phyloP scores from a whole-genome alignment of 2,888 invertebrate species.

The Sturmia bella region DNA sequence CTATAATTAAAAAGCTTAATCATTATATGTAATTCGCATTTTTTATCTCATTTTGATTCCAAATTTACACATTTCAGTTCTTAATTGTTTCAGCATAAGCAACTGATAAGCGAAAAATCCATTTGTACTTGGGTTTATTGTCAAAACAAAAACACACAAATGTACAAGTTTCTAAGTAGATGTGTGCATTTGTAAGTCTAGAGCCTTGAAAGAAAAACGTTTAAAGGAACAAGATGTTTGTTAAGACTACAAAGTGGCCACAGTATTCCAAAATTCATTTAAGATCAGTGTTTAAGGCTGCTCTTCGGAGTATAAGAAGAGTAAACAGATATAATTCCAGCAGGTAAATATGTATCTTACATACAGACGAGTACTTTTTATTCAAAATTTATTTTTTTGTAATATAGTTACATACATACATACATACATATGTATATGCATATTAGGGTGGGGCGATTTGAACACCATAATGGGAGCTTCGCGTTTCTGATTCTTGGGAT shows the following conservation, averaged over 20 bases:
- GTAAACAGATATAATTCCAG: not conserved
- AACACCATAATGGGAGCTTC: no score
- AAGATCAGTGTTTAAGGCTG: constrained; percentile 32
- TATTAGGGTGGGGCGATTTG: no score
- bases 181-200: not conserved
- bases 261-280: constrained; percentile 13
- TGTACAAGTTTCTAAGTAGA: not conserved
- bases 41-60: constrained; percentile 16
- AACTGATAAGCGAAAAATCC: constrained; percentile 37
- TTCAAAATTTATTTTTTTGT: no score
- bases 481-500: no score
- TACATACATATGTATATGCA: not conserved
- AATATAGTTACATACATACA: no score
- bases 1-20: not conserved
- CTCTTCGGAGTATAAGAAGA: constrained; percentile 17
- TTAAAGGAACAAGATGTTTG: constrained; percentile 33
- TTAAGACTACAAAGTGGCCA: constrained; percentile 27
- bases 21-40: constrained; percentile 10
- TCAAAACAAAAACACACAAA: constrained; percentile 7
- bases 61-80: constrained; percentile 22
- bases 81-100: constrained; percentile 6
- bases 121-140: constrained; percentile 9
- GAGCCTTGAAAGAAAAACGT: constrained; percentile 22
- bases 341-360: constrained; percentile 50
- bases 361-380: not conserved